Evolutionary conservation across 1,140 invertebrate genomes (phyloP), one percentile per base, ranked within the genome.

Genomic region (Brachionus rubens): DNA sequence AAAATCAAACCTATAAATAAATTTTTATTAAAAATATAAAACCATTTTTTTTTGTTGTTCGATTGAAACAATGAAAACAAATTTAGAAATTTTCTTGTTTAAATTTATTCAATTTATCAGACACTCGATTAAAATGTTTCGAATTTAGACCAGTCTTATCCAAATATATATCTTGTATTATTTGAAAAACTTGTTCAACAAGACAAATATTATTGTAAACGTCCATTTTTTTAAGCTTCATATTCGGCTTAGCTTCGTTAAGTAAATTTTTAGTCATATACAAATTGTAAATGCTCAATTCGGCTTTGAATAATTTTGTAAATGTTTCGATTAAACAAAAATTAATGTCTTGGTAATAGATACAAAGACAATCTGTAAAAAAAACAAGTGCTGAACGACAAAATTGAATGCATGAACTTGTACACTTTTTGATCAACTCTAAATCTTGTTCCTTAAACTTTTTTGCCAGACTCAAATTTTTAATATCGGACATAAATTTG

Each of bases 311-410:
- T 19, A 72, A 24, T 7, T 54, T 48, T 19, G 68, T 72, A 41
- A 72, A 72, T 24, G 24, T 50, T 24, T 72, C 68, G 26, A 72
- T 46, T 24, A 72, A 24, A 40, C 10, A 50, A 26, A 36, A 72
- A 40, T 72, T 72, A 2, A 72, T 36, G 6, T 72, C 68, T 33
- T 72, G 68, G 12, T 72, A 72, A 16, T 72, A 72, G 12, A 72
- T 30, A 21, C 46, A 21, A 16, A 72, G 33, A 54, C 68, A 72
- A 28, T 72, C 47, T 0, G 33, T 48, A 54, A 72, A 72, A 54
- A 48, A 72, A 41, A 26, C 24, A 4, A 72, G 21, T 19, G 30
- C 46, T 5, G 21, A 43, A 19, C 68, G 43, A 21, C n/a, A n/a
- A 41, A 72, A 72, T 24, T 72, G 68, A 12, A 72, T 50, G 24